phyloP scores from a whole-genome alignment of 2,797 vertebrate genomes.

The Yasuhikotakia modesta region DNA sequence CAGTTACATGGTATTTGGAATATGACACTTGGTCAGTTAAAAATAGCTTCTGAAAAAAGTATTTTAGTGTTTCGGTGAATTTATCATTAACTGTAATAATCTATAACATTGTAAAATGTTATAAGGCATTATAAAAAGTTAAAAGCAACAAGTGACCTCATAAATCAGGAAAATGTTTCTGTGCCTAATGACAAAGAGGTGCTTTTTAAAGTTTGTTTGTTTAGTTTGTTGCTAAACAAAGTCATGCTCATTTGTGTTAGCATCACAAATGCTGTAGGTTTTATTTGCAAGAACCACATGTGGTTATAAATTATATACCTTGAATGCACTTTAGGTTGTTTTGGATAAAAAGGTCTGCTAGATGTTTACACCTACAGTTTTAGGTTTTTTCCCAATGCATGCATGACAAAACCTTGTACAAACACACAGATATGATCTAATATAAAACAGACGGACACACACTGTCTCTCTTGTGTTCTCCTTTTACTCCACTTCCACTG shows the following conservation, averaged over 20 bases:
- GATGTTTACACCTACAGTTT: background rate
- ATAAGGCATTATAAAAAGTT: no score
- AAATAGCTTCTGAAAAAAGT: no score
- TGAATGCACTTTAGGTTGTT: no score
- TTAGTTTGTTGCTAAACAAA: no score
- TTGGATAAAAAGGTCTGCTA: no score
- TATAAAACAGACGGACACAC: slow-evolving; percentile 11
- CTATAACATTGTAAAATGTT: no score
- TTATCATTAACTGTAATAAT: background rate
- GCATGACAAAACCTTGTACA: background rate
- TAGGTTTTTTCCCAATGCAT: background rate
- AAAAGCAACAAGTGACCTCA: background rate
- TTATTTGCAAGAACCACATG: no score
- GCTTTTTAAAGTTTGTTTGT: background rate
- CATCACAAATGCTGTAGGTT: no score
- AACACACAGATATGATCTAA: slow-evolving; percentile 1
- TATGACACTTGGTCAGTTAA: background rate
- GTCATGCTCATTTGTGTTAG: no score
- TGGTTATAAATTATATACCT: no score
- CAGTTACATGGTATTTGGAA: background rate
- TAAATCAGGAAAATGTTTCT: background rate
- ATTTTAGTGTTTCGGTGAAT: background rate
- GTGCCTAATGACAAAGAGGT: background rate
- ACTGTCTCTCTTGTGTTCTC: background rate
- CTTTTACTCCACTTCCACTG: slow-evolving; percentile 27